Evolutionary conservation across 1,140 invertebrate species (phyloP), one percentile per base, ranked within the genome.

Genomic region (Rhyacophila brunnea): DNA sequence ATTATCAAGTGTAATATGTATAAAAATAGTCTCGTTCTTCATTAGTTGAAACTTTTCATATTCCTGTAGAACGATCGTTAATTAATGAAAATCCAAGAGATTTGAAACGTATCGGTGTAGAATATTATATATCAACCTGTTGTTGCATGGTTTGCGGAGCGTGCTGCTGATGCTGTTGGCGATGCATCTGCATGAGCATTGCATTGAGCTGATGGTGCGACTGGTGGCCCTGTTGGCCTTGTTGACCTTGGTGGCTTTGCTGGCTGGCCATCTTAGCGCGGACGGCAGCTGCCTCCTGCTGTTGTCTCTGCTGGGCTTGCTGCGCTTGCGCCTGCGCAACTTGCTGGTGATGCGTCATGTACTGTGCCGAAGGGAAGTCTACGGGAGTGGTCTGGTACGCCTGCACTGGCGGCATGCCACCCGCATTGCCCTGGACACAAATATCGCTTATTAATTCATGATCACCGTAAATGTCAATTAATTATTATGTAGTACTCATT

Each of bases 241-340:
- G n/a, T n/a, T n/a, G 6, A 6, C 40, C n/a, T n/a, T 58, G 60
- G 18, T 50, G 62, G 28, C 73, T 60, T 64, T 71, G 72, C 53
- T 75, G 74, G 28, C 67, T 19, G 9, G 20, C 71, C 65, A 78
- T 72, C 34, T 74, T 62, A 10, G 70, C 54, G 59, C 70, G 74
- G 52, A 58, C 56, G 11, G 70, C 64, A 40, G 70, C 74, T 54
- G 78, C 74, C 57, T 68, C 74, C 62, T 72, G 73, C 48, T 73
- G 71, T 58, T 68, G 77, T 55, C 79, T 80, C 46, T 76, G 77
- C 28, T 78, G 73, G 14, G 79, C 68, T 62, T 71, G 77, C 38
- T 69, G 67, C 45, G 78, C 74, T 38, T 75, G 71, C 1, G 74
- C 75, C 53, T 74, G 74, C 1, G 75, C 60, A 68, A 80, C 77